A percentile compares a stretch with the other conserved stretches of the same genome.
Evolutionary conservation across 1,140 invertebrate genomes (phyloP).

Genomic region (Copidosoma floridanum): DNA sequence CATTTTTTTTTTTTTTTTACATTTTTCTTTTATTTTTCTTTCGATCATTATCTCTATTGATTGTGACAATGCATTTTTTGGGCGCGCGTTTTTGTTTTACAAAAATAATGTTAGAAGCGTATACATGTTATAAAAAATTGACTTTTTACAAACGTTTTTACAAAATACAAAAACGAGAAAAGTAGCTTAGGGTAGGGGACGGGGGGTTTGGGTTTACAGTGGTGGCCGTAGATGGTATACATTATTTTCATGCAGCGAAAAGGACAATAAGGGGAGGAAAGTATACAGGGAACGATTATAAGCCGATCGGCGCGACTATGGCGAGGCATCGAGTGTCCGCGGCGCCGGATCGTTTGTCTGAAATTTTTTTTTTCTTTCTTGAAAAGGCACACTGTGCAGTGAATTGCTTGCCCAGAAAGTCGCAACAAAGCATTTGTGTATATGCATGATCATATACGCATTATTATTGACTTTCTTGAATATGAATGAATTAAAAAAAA

Average conservation of each 20-base stretch:
- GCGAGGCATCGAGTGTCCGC: not conserved
- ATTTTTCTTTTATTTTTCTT: not conserved
- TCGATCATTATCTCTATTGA: no score
- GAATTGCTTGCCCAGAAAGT: slow-evolving; percentile 27
- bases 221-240: no score
- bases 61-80: no score
- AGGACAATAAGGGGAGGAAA: slow-evolving; percentile 4
- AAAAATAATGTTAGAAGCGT: slow-evolving; percentile 17
- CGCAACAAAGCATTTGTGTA: slow-evolving; percentile 7
- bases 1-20: not conserved
- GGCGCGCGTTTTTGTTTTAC: slow-evolving; percentile 3
- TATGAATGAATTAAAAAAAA: no score
- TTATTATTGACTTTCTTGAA: not conserved
- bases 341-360: slow-evolving; percentile 5
- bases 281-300: not conserved
- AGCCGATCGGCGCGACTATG: not conserved
- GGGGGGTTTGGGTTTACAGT: no score
- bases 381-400: slow-evolving; percentile 32
- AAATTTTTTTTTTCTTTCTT: no score
- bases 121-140: slow-evolving; percentile 10
- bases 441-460: slow-evolving; percentile 17
- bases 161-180: slow-evolving; percentile 15
- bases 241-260: slow-evolving; percentile 1
- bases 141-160: slow-evolving; percentile 18
- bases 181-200: no score